These are phyloP conservation scores for Pocota personata DNA, from an alignment of 2,888 invertebrate genomes.

Conservation along the genomic window DNA sequence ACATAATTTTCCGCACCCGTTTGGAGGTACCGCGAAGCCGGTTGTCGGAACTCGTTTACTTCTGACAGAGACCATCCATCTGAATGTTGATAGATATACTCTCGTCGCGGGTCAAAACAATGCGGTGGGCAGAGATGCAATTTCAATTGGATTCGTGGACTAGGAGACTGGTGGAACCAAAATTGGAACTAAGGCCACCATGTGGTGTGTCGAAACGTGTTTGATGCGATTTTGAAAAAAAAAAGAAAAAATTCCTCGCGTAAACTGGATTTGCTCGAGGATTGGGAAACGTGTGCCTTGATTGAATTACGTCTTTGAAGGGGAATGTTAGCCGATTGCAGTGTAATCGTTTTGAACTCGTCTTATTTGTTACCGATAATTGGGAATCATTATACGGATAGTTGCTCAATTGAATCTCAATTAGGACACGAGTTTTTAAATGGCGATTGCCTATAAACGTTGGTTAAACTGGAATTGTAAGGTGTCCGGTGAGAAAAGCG, in stretches of 20 bases:
- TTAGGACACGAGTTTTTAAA: background rate
- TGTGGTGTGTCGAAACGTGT: slow-evolving; percentile 38
- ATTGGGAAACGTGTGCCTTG: slow-evolving; percentile 63
- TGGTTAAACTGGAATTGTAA: background rate
- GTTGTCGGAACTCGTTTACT: slow-evolving; percentile 21
- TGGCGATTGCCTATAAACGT: slow-evolving; percentile 25
- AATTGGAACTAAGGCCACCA: slow-evolving; percentile 55
- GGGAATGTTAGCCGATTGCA: slow-evolving; percentile 64
- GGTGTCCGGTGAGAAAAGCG: background rate
- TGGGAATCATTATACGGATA: background rate
- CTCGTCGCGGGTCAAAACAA: slow-evolving; percentile 28
- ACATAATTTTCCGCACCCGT: slow-evolving; percentile 24
- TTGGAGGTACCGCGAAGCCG: slow-evolving; percentile 8
- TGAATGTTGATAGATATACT: slow-evolving; percentile 17
- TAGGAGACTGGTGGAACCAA: too few species aligned
- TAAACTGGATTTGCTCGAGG: slow-evolving; percentile 41
- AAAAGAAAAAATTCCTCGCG: background rate
- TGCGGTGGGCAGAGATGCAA: slow-evolving; percentile 7
- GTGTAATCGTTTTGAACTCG: slow-evolving; percentile 65
- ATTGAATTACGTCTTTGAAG: slow-evolving; percentile 61
- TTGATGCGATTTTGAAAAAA: slow-evolving; percentile 16
- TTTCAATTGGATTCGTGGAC: slow-evolving; percentile 28
- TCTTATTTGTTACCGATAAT: slow-evolving; percentile 1
- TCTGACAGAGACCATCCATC: slow-evolving; percentile 13
- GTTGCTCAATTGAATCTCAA: slow-evolving; percentile 12